Conservation (phyloP, 2,888 invertebrate genomes). For the Eupithecia inturbata region DNA sequence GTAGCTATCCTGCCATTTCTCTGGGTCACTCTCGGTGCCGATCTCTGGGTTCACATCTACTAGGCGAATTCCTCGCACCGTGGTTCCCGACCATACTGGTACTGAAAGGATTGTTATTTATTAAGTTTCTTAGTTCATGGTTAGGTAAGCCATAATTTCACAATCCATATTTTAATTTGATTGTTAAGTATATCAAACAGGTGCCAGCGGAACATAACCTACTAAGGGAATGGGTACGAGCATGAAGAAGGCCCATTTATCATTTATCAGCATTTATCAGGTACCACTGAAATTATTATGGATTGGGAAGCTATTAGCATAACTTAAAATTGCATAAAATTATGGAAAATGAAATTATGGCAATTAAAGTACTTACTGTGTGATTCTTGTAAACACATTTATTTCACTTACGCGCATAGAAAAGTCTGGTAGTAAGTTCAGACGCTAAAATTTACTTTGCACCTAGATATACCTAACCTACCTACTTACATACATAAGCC, state of each 20-base stretch:
- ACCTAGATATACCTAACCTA: neutral
- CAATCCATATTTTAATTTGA: conserved; percentile 28
- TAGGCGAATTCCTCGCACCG: conserved; percentile 1
- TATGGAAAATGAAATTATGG: conserved; percentile 27
- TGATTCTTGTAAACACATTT: conserved; percentile 2
- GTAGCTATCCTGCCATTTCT: conserved; percentile 86
- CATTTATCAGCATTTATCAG: too few relatives aligned
- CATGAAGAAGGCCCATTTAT: too few relatives aligned
- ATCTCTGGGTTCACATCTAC: neutral
- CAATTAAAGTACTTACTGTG: conserved; percentile 16
- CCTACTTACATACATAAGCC: neutral
- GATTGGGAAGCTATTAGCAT: conserved; percentile 24
- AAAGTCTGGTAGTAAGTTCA: neutral
- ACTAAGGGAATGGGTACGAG: neutral
- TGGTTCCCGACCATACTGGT: neutral
- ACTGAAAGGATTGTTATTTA: neutral
- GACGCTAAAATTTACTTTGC: neutral
- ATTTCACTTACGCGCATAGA: neutral
- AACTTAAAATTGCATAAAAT: conserved; percentile 12
- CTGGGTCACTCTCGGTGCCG: conserved; percentile 82
- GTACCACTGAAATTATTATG: conserved; percentile 14
- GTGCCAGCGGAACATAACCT: neutral
- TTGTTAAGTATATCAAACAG: neutral
- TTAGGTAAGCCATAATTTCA: conserved; percentile 80
- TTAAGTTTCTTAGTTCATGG: neutral